Conservation (phyloP, 2,113 vertebrate genomes). For the Clinocottus analis region DNA sequence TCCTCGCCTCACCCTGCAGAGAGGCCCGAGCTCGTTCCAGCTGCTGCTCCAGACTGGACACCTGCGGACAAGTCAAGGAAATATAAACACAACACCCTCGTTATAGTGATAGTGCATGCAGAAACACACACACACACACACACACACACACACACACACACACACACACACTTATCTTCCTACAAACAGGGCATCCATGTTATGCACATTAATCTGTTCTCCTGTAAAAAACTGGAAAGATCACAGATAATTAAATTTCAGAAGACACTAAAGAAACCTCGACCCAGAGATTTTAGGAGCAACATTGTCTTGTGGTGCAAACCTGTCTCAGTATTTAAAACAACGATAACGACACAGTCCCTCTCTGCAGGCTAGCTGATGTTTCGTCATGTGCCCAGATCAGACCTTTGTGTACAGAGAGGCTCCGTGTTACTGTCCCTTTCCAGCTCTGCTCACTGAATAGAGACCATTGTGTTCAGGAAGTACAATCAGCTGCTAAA, state of each 20-base stretch:
- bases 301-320: not conserved
- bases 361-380: not conserved
- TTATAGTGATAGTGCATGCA: no score
- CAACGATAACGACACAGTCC: not conserved
- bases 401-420: not conserved
- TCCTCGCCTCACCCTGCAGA: conserved; percentile 83
- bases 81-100: no score
- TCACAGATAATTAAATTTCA: not conserved
- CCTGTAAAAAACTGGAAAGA: not conserved
- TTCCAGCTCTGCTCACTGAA: conserved; percentile 29
- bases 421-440: not conserved
- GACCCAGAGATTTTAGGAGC: not conserved
- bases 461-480: conserved; percentile 34
- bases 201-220: not conserved
- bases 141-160: not conserved
- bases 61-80: no score
- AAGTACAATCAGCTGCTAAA: conserved; percentile 15
- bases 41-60: conserved; percentile 89
- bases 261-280: not conserved
- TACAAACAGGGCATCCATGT: not conserved
- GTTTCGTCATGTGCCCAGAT: not conserved
- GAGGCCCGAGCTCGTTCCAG: conserved; percentile 85
- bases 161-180: not conserved
- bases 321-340: not conserved
- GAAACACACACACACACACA: not conserved